Percentiles rank a stretch among this genome's conserved stretches.
Evolutionary conservation across 1,140 invertebrate species (phyloP).

Genomic region (Tribolium madens): DNA sequence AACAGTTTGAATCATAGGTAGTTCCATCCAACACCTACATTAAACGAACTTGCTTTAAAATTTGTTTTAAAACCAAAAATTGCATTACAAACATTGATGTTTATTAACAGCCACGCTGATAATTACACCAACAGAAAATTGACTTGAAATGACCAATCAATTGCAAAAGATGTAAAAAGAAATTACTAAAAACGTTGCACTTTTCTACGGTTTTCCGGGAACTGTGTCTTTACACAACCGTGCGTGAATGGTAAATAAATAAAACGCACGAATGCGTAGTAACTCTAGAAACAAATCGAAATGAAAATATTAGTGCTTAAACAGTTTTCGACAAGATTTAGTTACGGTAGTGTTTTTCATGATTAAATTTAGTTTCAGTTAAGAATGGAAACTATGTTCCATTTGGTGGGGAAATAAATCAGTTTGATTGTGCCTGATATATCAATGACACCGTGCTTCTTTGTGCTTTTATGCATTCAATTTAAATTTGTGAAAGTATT

Average conservation of each 20-base stretch:
- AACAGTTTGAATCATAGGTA: constrained; percentile 29
- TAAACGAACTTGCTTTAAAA: constrained; percentile 24
- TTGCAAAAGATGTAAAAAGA: too few relatives aligned
- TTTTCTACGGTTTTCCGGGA: too few relatives aligned
- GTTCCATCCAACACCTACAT: constrained; percentile 18
- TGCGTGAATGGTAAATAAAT: too few relatives aligned
- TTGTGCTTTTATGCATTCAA: constrained; percentile 2
- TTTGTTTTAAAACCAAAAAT: constrained; percentile 21
- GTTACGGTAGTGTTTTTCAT: not conserved
- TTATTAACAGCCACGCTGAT: not conserved
- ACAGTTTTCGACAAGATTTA: too few relatives aligned
- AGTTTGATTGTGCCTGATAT: not conserved
- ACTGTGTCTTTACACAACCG: too few relatives aligned
- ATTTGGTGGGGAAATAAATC: not conserved
- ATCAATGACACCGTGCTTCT: not conserved
- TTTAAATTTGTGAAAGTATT: constrained; percentile 11
- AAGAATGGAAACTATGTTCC: not conserved
- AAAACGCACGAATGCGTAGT: too few relatives aligned
- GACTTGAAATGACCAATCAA: not conserved
- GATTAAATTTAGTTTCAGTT: not conserved
- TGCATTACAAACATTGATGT: not conserved
- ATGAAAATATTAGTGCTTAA: too few relatives aligned
- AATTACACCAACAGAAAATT: not conserved
- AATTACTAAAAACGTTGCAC: too few relatives aligned
- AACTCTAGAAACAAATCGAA: too few relatives aligned